Percentiles rank a stretch among this genome's conserved stretches.
These are phyloP conservation scores for Allobates femoralis DNA, from an alignment of 2,797 vertebrate species.

Conservation along the genomic window DNA sequence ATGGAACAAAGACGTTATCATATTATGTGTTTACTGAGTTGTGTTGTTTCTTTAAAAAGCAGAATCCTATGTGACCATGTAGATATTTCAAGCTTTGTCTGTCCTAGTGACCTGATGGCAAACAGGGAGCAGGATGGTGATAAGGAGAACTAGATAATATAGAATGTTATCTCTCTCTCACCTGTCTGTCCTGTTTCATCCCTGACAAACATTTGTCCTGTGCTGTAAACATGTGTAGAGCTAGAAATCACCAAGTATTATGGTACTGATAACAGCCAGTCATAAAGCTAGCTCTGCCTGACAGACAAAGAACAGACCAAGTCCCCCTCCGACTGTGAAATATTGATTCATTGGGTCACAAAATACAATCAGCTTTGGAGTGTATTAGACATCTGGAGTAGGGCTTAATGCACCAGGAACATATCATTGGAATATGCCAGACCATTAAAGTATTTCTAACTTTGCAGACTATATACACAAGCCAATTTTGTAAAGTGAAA, in stretches of 20 bases:
- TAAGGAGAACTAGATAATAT: conserved; percentile 46
- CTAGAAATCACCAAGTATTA: conserved; percentile 39
- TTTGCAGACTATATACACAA: conserved; percentile 20
- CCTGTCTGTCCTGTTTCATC: conserved; percentile 48
- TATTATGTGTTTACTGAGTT: neutral
- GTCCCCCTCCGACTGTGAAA: neutral
- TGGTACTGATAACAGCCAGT: conserved; percentile 32
- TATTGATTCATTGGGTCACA: neutral
- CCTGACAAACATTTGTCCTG: conserved; percentile 52
- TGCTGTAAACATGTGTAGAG: conserved; percentile 42
- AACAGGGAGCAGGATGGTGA: conserved; percentile 19
- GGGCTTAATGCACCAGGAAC: conserved; percentile 10
- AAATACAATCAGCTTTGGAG: neutral
- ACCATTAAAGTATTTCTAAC: neutral
- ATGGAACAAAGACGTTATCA: conserved; percentile 5
- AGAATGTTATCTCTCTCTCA: conserved; percentile 52
- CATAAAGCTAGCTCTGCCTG: neutral
- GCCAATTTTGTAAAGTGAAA: conserved; percentile 4
- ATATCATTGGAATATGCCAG: conserved; percentile 11
- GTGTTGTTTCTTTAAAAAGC: neutral
- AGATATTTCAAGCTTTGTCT: conserved; percentile 11
- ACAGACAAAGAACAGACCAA: neutral
- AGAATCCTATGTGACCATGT: neutral
- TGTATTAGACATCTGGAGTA: conserved; percentile 24
- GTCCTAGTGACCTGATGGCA: neutral